phyloP scores from a whole-genome alignment of 2,113 vertebrate species.

The Holacanthus passer region DNA sequence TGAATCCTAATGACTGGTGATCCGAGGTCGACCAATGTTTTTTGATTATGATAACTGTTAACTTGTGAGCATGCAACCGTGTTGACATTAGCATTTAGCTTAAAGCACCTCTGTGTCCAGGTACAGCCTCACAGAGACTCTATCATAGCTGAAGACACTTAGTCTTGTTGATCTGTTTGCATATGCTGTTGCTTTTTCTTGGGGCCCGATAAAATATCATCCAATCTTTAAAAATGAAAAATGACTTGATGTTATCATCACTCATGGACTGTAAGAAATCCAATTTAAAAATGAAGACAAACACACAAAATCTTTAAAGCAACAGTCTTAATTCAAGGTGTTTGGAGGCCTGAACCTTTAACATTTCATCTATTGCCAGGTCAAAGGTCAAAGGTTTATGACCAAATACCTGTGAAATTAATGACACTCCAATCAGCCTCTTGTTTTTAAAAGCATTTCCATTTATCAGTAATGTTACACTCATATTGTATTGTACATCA shows the following conservation, averaged over 20 bases:
- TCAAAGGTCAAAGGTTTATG: not conserved
- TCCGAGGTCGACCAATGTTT: too few relatives aligned
- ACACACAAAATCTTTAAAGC: not conserved
- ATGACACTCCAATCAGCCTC: not conserved
- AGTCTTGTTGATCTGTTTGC: not conserved
- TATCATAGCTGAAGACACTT: not conserved
- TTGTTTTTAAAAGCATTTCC: not conserved
- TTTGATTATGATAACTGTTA: too few relatives aligned
- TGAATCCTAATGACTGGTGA: too few relatives aligned
- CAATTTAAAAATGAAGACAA: not conserved
- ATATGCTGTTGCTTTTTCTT: not conserved
- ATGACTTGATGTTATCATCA: not conserved
- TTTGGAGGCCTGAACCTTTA: not conserved
- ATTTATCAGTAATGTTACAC: not conserved
- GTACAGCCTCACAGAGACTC: not conserved
- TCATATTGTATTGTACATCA: not conserved
- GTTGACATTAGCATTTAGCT: not conserved
- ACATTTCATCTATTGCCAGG: not conserved
- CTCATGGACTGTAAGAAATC: not conserved
- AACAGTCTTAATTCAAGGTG: not conserved
- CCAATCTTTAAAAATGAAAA: not conserved
- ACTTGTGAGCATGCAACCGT: not conserved
- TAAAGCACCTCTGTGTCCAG: not conserved
- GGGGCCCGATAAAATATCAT: too few relatives aligned
- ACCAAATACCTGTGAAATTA: not conserved